phyloP scores from a whole-genome alignment of 2,888 invertebrate genomes.

The Pyralis farinalis region DNA sequence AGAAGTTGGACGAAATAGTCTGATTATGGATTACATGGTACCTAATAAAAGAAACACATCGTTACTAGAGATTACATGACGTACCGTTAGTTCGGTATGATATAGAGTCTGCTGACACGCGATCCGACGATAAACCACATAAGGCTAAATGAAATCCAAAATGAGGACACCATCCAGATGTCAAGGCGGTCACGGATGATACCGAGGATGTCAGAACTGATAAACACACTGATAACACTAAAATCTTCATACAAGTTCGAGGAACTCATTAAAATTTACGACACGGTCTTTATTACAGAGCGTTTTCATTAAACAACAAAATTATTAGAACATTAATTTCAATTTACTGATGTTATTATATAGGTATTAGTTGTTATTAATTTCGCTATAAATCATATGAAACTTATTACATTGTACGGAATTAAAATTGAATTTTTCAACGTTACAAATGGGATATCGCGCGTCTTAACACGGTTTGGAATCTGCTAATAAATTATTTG shows the following conservation, averaged over 20 bases:
- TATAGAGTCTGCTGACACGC: constrained; percentile 64
- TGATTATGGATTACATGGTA: constrained; percentile 41
- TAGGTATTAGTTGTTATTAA: constrained; percentile 13
- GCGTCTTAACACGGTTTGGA: constrained; percentile 8
- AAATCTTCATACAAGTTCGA: neutral
- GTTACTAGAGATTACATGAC: constrained; percentile 75
- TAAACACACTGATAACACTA: constrained; percentile 14
- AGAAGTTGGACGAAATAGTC: constrained; percentile 28
- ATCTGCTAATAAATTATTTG: constrained; percentile 11
- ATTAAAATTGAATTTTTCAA: constrained; percentile 13
- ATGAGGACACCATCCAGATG: constrained; percentile 22
- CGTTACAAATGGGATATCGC: constrained; percentile 11
- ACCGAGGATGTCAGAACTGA: constrained; percentile 5
- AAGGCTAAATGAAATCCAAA: constrained; percentile 38
- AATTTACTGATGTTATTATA: constrained; percentile 10
- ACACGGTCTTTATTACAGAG: constrained; percentile 1
- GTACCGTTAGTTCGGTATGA: constrained; percentile 62
- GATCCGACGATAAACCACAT: constrained; percentile 61
- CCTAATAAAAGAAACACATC: constrained; percentile 72
- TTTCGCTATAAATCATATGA: constrained; percentile 10
- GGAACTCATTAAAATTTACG: constrained; percentile 10
- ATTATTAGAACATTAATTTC: constrained; percentile 12
- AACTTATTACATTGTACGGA: constrained; percentile 14
- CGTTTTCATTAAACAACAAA: constrained; percentile 6
- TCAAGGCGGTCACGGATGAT: constrained; percentile 8